A percentile compares a stretch with the other conserved stretches of the same genome.
Conservation (phyloP, 2,797 vertebrate genomes). For the Girardinus metallicus region DNA sequence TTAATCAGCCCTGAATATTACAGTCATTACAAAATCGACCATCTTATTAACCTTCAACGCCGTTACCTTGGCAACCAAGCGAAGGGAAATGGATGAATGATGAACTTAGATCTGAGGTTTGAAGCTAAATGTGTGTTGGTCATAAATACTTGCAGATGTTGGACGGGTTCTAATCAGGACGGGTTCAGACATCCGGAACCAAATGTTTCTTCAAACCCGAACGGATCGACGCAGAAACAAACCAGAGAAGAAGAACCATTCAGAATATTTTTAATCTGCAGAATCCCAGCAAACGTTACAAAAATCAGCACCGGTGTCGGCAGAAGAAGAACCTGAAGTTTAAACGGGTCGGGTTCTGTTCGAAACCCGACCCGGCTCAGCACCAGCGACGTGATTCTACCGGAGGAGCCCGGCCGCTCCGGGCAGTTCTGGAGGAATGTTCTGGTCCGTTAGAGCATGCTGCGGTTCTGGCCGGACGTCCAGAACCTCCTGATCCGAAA, state of each 20-base stretch:
- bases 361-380: background rate
- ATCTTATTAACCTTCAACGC: too few relatives aligned
- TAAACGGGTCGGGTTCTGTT: background rate
- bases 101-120: too few relatives aligned
- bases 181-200: background rate
- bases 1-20: too few relatives aligned
- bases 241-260: background rate
- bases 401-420: background rate
- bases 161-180: background rate
- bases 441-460: constrained; percentile 4
- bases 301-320: constrained; percentile 81
- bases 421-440: constrained; percentile 19
- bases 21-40: too few relatives aligned
- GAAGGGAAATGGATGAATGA: too few relatives aligned
- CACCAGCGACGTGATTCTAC: background rate
- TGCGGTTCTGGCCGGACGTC: background rate
- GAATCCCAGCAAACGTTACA: constrained; percentile 80
- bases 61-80: too few relatives aligned
- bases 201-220: background rate
- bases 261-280: constrained; percentile 72
- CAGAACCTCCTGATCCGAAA: background rate
- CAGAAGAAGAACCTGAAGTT: constrained; percentile 41
- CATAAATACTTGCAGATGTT: background rate
- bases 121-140: background rate
- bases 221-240: background rate